Evolutionary conservation across 1,140 invertebrate species (phyloP).

Genomic region (Bicyclus anynana): DNA sequence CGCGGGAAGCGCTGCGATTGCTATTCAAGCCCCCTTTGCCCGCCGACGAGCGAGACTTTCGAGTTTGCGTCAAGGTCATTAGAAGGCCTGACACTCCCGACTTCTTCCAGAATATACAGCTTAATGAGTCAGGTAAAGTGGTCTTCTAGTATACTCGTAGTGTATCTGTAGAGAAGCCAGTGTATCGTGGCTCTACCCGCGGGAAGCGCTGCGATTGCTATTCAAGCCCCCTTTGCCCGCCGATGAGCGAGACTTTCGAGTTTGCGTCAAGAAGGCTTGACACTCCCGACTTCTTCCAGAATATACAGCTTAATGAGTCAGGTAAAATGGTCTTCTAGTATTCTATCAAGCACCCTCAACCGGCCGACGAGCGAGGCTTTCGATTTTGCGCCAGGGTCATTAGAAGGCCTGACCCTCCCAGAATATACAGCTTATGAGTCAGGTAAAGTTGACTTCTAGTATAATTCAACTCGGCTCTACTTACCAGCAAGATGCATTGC

Average conservation of each 20-base stretch:
- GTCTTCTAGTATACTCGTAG: too few species aligned
- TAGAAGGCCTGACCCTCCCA: constrained; percentile 56
- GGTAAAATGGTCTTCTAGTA: too few species aligned
- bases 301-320: constrained; percentile 45
- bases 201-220: constrained; percentile 84
- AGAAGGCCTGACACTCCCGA: constrained; percentile 61
- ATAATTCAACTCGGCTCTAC: constrained; percentile 83
- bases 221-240: constrained; percentile 79
- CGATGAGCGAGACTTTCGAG: constrained; percentile 82
- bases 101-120: constrained; percentile 45
- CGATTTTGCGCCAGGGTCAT: constrained; percentile 83
- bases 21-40: constrained; percentile 80
- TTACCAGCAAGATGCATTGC: constrained; percentile 86
- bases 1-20: constrained; percentile 84
- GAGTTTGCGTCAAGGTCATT: constrained; percentile 82
- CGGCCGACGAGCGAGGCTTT: constrained; percentile 81
- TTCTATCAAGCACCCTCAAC: constrained; percentile 79
- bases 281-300: constrained; percentile 62
- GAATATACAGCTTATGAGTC: constrained; percentile 41
- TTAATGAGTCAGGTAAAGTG: constrained; percentile 59
- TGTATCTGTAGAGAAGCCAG: constrained; percentile 85
- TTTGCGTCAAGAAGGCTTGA: constrained; percentile 80
- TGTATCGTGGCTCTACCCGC: constrained; percentile 86
- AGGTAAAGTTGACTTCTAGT: too few species aligned
- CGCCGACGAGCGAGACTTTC: constrained; percentile 81